phyloP scores from a whole-genome alignment of 2,888 invertebrate genomes.

The Macaria notata region DNA sequence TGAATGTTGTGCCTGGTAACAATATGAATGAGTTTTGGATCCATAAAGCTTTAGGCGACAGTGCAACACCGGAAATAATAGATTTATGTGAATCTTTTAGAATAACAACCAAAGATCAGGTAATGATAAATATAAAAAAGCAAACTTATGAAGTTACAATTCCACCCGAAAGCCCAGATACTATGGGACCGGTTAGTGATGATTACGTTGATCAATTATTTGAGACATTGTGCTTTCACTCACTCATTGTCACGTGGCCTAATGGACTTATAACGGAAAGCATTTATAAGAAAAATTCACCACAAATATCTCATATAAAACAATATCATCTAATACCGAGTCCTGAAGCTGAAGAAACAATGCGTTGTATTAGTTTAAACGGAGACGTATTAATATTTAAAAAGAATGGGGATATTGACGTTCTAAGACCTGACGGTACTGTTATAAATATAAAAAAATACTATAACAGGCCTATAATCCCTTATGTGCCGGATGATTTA shows the following conservation, averaged over 20 bases:
- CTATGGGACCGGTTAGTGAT: no score
- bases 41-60: conserved; percentile 59
- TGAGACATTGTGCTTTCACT: conserved; percentile 53
- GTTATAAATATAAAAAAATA: conserved; percentile 59
- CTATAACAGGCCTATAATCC: conserved; percentile 42
- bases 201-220: conserved; percentile 26
- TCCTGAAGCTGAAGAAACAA: conserved; percentile 52
- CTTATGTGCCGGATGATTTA: conserved; percentile 36
- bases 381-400: conserved; percentile 71
- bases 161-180: no score
- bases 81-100: conserved; percentile 64
- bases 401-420: conserved; percentile 53
- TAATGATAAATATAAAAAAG: conserved; percentile 63
- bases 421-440: conserved; percentile 61
- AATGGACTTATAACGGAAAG: conserved; percentile 70
- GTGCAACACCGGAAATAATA: conserved; percentile 38
- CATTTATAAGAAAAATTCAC: conserved; percentile 58
- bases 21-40: conserved; percentile 64
- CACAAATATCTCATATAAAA: conserved; percentile 63
- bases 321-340: conserved; percentile 50
- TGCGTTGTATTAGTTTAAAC: conserved; percentile 65
- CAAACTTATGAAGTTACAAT: conserved; percentile 43
- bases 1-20: conserved; percentile 62
- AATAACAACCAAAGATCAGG: conserved; percentile 59
- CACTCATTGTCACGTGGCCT: conserved; percentile 67